phyloP scores from a whole-genome alignment of 2,113 vertebrate species.

The Maccullochella peelii region DNA sequence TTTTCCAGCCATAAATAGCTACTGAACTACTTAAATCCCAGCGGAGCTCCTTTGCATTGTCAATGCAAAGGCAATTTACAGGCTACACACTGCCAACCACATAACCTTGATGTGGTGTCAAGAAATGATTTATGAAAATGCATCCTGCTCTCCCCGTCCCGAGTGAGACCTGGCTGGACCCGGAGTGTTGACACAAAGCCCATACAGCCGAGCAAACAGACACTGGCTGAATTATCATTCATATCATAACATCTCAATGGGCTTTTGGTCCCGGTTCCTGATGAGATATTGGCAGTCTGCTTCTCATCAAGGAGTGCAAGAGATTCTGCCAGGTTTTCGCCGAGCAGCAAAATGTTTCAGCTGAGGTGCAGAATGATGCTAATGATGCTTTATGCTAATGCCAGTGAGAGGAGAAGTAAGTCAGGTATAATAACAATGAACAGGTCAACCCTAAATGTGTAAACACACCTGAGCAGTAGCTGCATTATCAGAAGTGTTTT shows the following conservation, averaged over 20 bases:
- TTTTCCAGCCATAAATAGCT: conserved; percentile 66
- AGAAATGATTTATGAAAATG: conserved; percentile 82
- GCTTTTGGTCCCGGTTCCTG: conserved; percentile 59
- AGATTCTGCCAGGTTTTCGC: conserved; percentile 41
- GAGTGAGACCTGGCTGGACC: conserved; percentile 63
- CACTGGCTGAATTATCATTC: conserved; percentile 63
- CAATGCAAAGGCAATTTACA: conserved; percentile 74
- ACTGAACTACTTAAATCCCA: conserved; percentile 52
- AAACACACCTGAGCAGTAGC: conserved; percentile 32
- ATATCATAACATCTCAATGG: conserved; percentile 59
- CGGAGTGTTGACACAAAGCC: conserved; percentile 74
- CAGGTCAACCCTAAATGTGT: conserved; percentile 21
- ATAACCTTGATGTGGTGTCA: conserved; percentile 79
- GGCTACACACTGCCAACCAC: conserved; percentile 66
- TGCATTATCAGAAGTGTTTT: conserved; percentile 30
- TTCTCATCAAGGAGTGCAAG: conserved; percentile 49
- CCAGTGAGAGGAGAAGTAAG: background rate
- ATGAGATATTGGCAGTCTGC: conserved; percentile 57
- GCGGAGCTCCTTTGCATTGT: conserved; percentile 64
- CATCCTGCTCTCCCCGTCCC: conserved; percentile 56
- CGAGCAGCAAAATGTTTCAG: conserved; percentile 42
- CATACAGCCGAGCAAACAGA: conserved; percentile 58
- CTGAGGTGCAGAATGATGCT: conserved; percentile 30
- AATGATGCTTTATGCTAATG: conserved; percentile 18
- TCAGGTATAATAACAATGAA: conserved; percentile 11